These are phyloP conservation scores for Tragelaphus imberbis DNA, from an alignment of 2,113 vertebrate species.

Conservation along the genomic window DNA sequence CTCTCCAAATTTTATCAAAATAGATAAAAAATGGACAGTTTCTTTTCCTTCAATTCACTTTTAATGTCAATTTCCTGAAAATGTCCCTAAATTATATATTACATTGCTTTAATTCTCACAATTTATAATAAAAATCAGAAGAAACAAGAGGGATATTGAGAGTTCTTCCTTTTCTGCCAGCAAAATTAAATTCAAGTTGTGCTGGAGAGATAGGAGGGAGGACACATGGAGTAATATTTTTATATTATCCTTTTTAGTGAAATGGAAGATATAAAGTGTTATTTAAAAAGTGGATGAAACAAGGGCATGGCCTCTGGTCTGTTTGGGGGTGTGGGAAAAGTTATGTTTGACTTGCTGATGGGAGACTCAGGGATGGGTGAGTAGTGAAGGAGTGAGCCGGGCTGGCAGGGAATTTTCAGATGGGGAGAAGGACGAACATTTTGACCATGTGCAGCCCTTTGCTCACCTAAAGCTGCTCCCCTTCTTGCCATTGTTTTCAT, in stretches of 20 bases:
- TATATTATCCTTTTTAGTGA: not conserved
- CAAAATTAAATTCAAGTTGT: slow-evolving; percentile 40
- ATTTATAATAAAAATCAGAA: slow-evolving; percentile 39
- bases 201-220: not conserved
- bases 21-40: not conserved
- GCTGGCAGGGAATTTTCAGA: too few relatives aligned
- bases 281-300: not conserved
- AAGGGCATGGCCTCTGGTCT: not conserved
- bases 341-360: not conserved
- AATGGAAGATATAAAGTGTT: not conserved
- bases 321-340: not conserved
- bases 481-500: not conserved
- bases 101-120: slow-evolving; percentile 24
- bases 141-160: not conserved
- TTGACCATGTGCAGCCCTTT: not conserved
- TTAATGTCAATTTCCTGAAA: slow-evolving; percentile 36
- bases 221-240: not conserved
- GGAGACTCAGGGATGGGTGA: not conserved
- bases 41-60: not conserved
- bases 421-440: too few relatives aligned
- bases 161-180: slow-evolving; percentile 6
- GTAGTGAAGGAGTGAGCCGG: not conserved
- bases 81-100: not conserved
- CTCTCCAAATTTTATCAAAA: not conserved
- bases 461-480: not conserved